Conservation (phyloP, 2,797 vertebrate genomes). For the Phoxinus dragarum region DNA sequence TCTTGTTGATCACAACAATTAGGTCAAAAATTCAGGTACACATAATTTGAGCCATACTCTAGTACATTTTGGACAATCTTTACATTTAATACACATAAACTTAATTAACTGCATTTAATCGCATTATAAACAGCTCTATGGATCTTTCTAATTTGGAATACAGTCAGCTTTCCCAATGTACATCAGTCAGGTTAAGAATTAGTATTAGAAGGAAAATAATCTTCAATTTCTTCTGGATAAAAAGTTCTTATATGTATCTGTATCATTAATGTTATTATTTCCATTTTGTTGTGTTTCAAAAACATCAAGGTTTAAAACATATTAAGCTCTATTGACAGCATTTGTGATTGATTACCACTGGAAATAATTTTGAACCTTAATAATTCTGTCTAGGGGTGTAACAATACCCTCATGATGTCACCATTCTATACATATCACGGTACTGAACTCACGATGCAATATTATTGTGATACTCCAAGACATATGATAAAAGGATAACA, state of each 20-base stretch:
- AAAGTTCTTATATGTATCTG: neutral
- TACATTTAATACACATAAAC: constrained; percentile 4
- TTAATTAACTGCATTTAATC: neutral
- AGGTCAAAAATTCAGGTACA: neutral
- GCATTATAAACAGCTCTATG: constrained; percentile 11
- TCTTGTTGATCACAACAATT: constrained; percentile 3
- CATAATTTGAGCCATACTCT: neutral
- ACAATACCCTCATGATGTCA: too few relatives aligned
- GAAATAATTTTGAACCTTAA: neutral
- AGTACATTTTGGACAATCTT: neutral
- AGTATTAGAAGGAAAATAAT: neutral
- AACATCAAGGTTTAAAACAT: neutral
- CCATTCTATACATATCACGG: too few relatives aligned
- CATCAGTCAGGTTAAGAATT: constrained; percentile 30
- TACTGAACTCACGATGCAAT: too few relatives aligned
- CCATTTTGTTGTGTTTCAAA: neutral
- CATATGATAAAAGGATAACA: too few relatives aligned
- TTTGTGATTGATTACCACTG: neutral
- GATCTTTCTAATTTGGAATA: constrained; percentile 38
- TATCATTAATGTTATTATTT: neutral
- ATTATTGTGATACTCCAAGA: too few relatives aligned
- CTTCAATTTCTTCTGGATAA: neutral
- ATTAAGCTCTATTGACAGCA: neutral
- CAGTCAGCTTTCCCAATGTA: constrained; percentile 24
- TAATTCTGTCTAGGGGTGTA: neutral